phyloP scores from a whole-genome alignment of 2,113 vertebrate species.

The Lagopus muta region DNA sequence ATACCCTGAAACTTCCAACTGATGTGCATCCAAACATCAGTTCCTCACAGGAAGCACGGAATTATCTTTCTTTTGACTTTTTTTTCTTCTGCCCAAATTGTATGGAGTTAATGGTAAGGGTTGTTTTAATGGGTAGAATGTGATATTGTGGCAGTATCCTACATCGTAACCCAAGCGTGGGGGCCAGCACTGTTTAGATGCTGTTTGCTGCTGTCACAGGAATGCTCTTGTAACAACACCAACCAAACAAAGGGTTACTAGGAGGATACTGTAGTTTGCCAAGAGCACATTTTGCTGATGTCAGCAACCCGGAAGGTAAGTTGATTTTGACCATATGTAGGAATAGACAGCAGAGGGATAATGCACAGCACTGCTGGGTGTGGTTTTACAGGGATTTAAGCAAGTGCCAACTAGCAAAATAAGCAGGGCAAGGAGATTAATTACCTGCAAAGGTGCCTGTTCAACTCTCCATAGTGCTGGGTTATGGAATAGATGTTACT shows the following conservation, averaged over 20 bases:
- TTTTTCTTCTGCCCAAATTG: not conserved
- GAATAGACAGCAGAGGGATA: conserved; percentile 78
- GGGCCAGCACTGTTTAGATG: conserved; percentile 14
- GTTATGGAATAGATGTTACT: conserved; percentile 58
- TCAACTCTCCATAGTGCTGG: conserved; percentile 41
- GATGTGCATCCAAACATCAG: not conserved
- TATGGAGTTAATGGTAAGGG: not conserved
- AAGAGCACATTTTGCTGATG: conserved; percentile 77
- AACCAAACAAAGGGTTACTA: conserved; percentile 79
- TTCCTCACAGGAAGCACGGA: not conserved
- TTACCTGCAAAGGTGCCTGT: conserved; percentile 80
- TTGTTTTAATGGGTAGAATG: not conserved
- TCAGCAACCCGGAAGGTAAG: conserved; percentile 81
- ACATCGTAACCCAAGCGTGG: not conserved
- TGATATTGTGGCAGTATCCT: not conserved
- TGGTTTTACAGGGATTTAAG: conserved; percentile 78
- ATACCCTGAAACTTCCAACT: not conserved
- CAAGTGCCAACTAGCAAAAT: conserved; percentile 82
- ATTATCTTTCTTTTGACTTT: not conserved
- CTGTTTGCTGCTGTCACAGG: conserved; percentile 60
- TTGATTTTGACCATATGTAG: conserved; percentile 85
- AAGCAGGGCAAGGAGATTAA: conserved; percentile 80
- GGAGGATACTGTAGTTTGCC: conserved; percentile 72
- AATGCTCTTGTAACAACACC: conserved; percentile 51
- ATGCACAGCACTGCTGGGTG: conserved; percentile 79